A percentile compares a stretch with the other conserved stretches of the same genome.
phyloP scores from a whole-genome alignment of 2,113 vertebrate species.

The Loxodonta africana region DNA sequence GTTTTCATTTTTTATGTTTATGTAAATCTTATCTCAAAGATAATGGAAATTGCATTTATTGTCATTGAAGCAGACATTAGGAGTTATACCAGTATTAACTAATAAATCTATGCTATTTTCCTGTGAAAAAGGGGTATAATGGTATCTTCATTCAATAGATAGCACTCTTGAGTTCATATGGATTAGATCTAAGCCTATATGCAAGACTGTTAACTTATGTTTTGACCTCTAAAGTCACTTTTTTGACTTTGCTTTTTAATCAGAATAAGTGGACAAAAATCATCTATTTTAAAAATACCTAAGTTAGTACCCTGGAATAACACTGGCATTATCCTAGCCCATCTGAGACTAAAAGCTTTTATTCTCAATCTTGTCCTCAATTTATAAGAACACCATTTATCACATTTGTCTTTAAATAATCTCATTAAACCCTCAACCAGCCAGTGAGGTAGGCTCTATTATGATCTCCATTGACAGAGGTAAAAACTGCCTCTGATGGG shows the following conservation, averaged over 20 bases:
- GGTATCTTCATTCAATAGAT: background rate
- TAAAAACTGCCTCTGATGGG: background rate
- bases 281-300: conserved; percentile 16
- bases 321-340: background rate
- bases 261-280: background rate
- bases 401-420: background rate
- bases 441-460: background rate
- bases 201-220: background rate
- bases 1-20: conserved; percentile 9
- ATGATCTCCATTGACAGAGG: background rate
- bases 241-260: conserved; percentile 34
- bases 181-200: background rate
- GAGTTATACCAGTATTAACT: conserved; percentile 1
- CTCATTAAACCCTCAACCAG: background rate
- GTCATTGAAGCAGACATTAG: background rate
- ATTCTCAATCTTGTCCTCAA: background rate
- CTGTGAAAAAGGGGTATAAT: background rate
- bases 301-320: background rate
- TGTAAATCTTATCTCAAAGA: conserved; percentile 13
- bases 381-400: background rate
- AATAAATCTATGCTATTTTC: conserved; percentile 32
- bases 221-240: conserved; percentile 41
- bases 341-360: background rate
- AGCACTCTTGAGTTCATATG: conserved; percentile 8
- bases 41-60: background rate